These are phyloP conservation scores for Lepilemur ruficaudatus DNA, from an alignment of 2,797 vertebrate genomes.

Conservation along the genomic window DNA sequence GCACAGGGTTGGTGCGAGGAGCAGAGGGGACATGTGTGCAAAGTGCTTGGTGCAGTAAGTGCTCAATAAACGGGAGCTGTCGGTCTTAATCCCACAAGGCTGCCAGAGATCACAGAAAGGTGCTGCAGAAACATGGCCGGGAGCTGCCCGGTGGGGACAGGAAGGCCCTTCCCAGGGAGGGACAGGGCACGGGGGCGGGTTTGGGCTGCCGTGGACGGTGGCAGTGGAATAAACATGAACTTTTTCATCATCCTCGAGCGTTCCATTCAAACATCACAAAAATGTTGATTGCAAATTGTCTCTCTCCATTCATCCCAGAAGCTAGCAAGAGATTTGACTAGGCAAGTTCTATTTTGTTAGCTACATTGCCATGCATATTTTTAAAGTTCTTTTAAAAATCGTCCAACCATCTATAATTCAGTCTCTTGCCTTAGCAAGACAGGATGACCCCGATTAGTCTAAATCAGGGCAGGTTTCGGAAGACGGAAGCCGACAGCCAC, in stretches of 20 bases:
- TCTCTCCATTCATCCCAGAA: background rate
- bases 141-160: background rate
- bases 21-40: background rate
- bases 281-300: background rate
- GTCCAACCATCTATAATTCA: background rate
- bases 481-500: background rate
- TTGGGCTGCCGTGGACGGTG: fast-evolving
- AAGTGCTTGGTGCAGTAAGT: background rate
- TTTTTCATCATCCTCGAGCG: background rate
- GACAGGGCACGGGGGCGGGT: fast-evolving
- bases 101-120: background rate
- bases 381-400: background rate
- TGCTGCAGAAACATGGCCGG: background rate
- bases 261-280: background rate
- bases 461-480: background rate
- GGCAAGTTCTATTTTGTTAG: background rate
- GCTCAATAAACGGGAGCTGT: fast-evolving
- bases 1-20: background rate
- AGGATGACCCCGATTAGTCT: background rate
- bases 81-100: background rate
- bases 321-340: background rate
- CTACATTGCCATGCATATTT: background rate
- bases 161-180: background rate
- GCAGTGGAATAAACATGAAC: fast-evolving
- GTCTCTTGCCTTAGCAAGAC: background rate